Base-by-base conservation (phyloP, 2,113 vertebrate species). In the Arvicanthis niloticus region DNA sequence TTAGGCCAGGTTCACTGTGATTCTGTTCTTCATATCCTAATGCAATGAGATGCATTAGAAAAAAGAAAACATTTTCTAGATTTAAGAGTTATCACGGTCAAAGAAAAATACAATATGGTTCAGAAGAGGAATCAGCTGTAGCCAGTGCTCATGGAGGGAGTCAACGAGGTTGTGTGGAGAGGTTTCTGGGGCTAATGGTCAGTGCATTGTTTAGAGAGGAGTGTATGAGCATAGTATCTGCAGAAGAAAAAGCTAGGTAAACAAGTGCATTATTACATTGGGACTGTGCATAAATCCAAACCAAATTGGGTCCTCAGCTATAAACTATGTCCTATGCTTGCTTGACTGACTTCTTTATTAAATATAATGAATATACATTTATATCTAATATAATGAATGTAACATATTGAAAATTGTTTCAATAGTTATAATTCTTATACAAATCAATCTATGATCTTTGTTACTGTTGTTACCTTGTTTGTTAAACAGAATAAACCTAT, bases 81-180 rank as follows among this genome's bases (percentile, higher is more conserved):
- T 31, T 21, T 67, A 17, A 45, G 5, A 48, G 40, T 48, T 67
- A 86, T 8, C 60, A 67, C 11, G 26, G 17, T 45, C 40, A 65
- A 8, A 58, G 3, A 22, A 45, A 86, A 21, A 16, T 67, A 12
- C 11, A 29, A 4, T 21, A 19, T 42, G 17, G 42, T 34, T 45
- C 60, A 67, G 40, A 86, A 31, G 26, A 34, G 26, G 42, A 29
- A 19, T 5, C 42, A 45, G 19, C 40, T 48, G 8, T 21, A 31
- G 60, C 60, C 40, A 45, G 0, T 3, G 4, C 26, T 65, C 15
- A 1, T 67, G 60, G 29, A 34, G 22, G 24, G 7, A 0, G 4
- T 40, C 24, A 9, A 29, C 7, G 56, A 15, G 3, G 6, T 3
- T 84, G 56, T 67, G 40, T 21, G 16, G 40, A 67, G 40, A 34